A percentile compares a stretch with the other conserved stretches of the same genome.
Conservation (phyloP, 2,888 invertebrate species). For the Leucophenga maculata region DNA sequence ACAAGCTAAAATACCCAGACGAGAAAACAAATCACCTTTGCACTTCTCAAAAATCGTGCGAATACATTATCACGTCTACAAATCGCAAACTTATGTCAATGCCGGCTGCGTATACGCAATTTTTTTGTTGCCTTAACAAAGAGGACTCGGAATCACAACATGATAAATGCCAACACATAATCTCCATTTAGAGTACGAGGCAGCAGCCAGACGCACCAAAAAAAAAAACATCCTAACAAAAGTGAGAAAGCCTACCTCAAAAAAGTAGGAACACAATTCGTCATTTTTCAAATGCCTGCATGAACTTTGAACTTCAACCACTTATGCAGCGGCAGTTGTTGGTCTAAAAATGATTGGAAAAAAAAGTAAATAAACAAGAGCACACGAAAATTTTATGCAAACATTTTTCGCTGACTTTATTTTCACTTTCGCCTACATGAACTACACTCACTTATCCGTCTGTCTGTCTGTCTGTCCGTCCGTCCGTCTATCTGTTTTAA, state of each 20-base stretch:
- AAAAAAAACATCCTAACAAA: neutral
- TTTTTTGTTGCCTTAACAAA: too few relatives aligned
- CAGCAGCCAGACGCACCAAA: neutral
- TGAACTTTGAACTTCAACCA: conserved; percentile 33
- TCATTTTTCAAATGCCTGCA: conserved; percentile 22
- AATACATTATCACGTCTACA: neutral
- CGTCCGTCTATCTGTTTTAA: too few relatives aligned
- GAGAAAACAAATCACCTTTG: too few relatives aligned
- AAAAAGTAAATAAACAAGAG: neutral
- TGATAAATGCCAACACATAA: conserved; percentile 43
- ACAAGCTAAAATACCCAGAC: too few relatives aligned
- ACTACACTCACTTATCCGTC: too few relatives aligned
- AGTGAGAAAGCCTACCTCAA: conserved; percentile 6
- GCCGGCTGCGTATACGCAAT: too few relatives aligned
- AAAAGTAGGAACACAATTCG: conserved; percentile 23
- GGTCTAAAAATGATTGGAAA: too few relatives aligned
- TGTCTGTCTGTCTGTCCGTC: too few relatives aligned
- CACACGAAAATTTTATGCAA: neutral
- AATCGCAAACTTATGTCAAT: neutral
- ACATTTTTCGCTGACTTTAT: neutral
- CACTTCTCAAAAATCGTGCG: too few relatives aligned
- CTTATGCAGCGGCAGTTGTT: conserved; percentile 1
- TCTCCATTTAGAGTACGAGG: conserved; percentile 33
- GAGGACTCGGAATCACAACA: conserved; percentile 26
- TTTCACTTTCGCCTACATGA: too few relatives aligned